Evolutionary conservation across 1,140 invertebrate species (phyloP).

Genomic region (Orchestia grillus): DNA sequence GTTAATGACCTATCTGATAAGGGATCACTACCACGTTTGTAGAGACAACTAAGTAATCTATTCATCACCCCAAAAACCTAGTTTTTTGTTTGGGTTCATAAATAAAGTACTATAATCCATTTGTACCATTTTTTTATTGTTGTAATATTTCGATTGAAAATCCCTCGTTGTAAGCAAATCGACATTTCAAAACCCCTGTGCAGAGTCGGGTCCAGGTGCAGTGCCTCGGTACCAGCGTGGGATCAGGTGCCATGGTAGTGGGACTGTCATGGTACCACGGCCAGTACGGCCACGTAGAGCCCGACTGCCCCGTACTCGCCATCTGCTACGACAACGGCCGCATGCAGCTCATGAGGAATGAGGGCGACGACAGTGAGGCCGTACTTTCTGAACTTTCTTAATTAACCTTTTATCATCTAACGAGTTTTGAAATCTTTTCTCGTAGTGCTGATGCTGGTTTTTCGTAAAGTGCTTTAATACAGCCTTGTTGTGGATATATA

Average conservation of each 20-base stretch:
- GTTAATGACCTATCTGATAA: background rate
- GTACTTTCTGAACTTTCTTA: background rate
- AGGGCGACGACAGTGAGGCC: constrained; percentile 81
- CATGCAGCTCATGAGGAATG: constrained; percentile 89
- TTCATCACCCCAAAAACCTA: no score
- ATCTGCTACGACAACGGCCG: constrained; percentile 90
- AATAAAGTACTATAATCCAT: no score
- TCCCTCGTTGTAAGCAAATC: no score
- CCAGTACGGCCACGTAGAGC: constrained; percentile 78
- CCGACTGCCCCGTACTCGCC: constrained; percentile 83
- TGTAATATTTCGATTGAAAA: no score
- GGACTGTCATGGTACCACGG: constrained; percentile 91
- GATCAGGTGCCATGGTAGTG: constrained; percentile 75
- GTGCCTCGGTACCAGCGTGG: constrained; percentile 74
- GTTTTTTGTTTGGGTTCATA: no score
- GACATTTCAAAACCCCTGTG: no score
- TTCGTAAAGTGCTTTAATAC: no score
- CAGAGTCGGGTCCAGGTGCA: constrained; percentile 80
- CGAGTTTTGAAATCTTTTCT: no score
- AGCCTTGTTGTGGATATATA: no score
- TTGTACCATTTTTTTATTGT: no score
- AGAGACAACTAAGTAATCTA: background rate
- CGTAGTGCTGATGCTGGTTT: no score
- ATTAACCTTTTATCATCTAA: no score
- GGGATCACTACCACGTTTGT: background rate